Evolutionary conservation across 2,888 invertebrate genomes (phyloP).

Genomic region (Tromatobia lineatoria): DNA sequence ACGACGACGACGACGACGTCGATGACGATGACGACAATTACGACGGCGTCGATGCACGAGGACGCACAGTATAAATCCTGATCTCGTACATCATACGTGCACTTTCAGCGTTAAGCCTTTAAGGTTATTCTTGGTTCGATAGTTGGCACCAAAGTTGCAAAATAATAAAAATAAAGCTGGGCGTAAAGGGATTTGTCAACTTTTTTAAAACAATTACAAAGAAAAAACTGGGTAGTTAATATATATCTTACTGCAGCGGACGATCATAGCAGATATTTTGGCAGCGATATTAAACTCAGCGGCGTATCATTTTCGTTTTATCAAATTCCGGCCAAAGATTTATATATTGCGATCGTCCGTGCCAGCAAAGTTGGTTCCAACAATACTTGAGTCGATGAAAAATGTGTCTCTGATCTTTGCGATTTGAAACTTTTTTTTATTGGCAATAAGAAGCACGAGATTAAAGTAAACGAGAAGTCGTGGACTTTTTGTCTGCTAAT

Average conservation of each 20-base stretch:
- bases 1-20: constrained; percentile 24
- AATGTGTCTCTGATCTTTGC: too few species aligned
- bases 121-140: constrained; percentile 67
- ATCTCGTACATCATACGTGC: not conserved
- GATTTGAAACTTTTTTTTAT: too few species aligned
- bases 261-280: not conserved
- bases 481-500: too few species aligned
- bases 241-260: not conserved
- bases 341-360: not conserved
- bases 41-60: constrained; percentile 37
- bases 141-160: constrained; percentile 64
- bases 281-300: not conserved
- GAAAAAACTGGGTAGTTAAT: not conserved
- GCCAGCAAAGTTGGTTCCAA: not conserved
- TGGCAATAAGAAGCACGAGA: too few species aligned
- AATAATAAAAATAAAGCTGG: constrained; percentile 59
- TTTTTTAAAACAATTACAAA: not conserved
- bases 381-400: too few species aligned
- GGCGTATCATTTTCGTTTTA: not conserved
- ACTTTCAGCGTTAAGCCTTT: constrained; percentile 41
- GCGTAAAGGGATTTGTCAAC: not conserved
- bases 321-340: not conserved
- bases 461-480: too few species aligned
- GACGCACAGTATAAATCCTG: constrained; percentile 23
- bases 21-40: constrained; percentile 14